phyloP scores from a whole-genome alignment of 2,797 vertebrate genomes.

The Poecilia picta region DNA sequence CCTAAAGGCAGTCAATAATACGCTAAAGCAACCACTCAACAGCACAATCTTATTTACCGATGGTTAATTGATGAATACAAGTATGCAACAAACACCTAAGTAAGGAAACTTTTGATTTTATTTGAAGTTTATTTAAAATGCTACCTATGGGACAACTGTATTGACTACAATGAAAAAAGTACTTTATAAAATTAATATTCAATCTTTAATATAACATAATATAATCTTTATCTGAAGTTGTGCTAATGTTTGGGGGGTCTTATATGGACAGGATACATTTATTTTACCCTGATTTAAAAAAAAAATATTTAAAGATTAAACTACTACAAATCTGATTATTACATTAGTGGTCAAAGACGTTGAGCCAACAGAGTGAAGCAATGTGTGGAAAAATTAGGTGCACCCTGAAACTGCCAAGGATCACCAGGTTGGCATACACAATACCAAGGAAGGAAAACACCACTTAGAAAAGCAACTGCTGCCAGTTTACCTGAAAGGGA shows the following conservation, averaged over 20 bases:
- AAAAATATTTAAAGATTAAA: too few species aligned
- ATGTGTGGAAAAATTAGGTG: not conserved
- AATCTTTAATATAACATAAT: too few species aligned
- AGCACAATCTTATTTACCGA: slow-evolving; percentile 67
- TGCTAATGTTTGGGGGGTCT: too few species aligned
- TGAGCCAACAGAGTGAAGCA: not conserved
- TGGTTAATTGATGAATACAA: slow-evolving; percentile 65
- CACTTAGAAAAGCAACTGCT: not conserved
- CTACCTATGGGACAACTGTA: not conserved
- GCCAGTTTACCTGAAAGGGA: not conserved
- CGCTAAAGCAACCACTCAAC: slow-evolving; percentile 57
- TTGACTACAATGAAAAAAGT: not conserved
- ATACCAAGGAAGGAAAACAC: not conserved
- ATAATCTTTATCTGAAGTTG: too few species aligned
- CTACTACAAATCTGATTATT: not conserved
- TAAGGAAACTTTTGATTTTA: not conserved
- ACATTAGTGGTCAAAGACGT: not conserved
- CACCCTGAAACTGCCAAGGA: not conserved
- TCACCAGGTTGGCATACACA: not conserved
- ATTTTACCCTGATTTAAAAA: too few species aligned
- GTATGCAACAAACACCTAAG: slow-evolving; percentile 38
- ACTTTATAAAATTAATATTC: not conserved
- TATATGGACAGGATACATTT: too few species aligned
- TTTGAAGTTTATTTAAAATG: not conserved
- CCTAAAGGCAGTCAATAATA: slow-evolving; percentile 67